Evolutionary conservation across 2,888 invertebrate species (phyloP), one percentile per base, ranked within the genome.

Genomic region (Mimumesa dahlbomi): DNA sequence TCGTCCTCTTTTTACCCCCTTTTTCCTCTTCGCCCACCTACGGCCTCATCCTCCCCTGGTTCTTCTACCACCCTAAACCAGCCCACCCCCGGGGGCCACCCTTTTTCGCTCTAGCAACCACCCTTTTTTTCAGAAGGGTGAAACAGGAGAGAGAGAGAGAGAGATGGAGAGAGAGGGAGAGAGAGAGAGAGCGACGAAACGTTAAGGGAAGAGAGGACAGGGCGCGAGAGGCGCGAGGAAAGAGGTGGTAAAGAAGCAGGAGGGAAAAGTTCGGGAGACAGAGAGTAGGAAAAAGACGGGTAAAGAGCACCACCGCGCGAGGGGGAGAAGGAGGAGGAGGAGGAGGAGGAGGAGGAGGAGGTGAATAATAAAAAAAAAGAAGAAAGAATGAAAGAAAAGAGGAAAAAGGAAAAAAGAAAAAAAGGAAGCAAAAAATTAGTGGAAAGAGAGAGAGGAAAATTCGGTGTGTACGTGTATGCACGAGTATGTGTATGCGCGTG

Each of bases 51-150:
- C 64, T 34, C 52, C 38, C 34, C 62, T 46, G 50, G 58, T 59
- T 42, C 67, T n/a, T n/a, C n/a, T n/a, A n/a, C n/a, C n/a, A 7
- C 7, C 25, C 4, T 25, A n/a, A 21, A 40, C 57, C 73, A 45
- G 48, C 77, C 64, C 67, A 64, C 53, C n/a, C n/a, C n/a, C 65
- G 69, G 58, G 57, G 69, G 67, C 67, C 73, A 62, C 79, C 73
- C 75, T 80, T 79, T 79, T 81, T 81, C 79, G 81, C 81, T 79
- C 77, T 77, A 75, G 75, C 81, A 75, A 68, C 79, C 68, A 73
- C 81, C 75, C 81, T 79, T 79, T 81, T 79, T 78, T 75, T 9
- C 6, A 58, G 58, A 18, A 38, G 21, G 22, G 16, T 43, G 56
- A 19, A 46, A 52, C 46, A 56, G 54, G 56, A 61, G 64, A 50